These are phyloP conservation scores for Nephrotoma guestfalica DNA, from an alignment of 2,888 invertebrate species.

Conservation along the genomic window DNA sequence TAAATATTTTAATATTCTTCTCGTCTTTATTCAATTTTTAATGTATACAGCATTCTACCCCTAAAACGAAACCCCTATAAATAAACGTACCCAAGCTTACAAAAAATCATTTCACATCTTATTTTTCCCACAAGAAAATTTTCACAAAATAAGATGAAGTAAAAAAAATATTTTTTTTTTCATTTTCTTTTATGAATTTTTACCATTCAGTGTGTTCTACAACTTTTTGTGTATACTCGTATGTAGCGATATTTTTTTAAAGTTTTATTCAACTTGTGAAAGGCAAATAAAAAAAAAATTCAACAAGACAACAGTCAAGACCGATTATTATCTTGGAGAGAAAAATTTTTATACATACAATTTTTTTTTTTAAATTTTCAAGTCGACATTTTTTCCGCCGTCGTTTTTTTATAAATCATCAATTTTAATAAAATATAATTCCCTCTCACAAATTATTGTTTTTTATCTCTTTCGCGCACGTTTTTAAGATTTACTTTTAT, in stretches of 20 bases:
- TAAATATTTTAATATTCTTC: not conserved
- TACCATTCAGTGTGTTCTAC: not conserved
- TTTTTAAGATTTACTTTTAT: not conserved
- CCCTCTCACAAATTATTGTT: not conserved
- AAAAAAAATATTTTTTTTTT: not conserved
- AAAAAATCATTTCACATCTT: not conserved
- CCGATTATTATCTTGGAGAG: not conserved
- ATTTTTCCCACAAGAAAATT: not conserved
- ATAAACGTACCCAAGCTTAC: not conserved
- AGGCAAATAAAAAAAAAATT: not conserved
- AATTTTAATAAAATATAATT: not conserved
- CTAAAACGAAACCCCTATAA: not conserved
- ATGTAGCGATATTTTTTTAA: not conserved
- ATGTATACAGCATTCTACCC: not conserved
- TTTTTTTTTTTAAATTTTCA: not conserved
- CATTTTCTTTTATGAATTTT: not conserved
- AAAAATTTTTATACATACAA: not conserved
- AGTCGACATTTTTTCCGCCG: not conserved
- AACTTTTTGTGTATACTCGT: not conserved
- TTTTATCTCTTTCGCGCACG: not conserved
- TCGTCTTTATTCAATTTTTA: no score
- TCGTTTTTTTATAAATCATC: not conserved
- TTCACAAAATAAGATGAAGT: not conserved
- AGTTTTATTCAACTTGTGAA: not conserved
- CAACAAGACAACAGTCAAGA: not conserved